Percentiles rank a stretch among this genome's conserved stretches.
Evolutionary conservation across 2,888 invertebrate species (phyloP).

Genomic region (Drosophila maculinotata): DNA sequence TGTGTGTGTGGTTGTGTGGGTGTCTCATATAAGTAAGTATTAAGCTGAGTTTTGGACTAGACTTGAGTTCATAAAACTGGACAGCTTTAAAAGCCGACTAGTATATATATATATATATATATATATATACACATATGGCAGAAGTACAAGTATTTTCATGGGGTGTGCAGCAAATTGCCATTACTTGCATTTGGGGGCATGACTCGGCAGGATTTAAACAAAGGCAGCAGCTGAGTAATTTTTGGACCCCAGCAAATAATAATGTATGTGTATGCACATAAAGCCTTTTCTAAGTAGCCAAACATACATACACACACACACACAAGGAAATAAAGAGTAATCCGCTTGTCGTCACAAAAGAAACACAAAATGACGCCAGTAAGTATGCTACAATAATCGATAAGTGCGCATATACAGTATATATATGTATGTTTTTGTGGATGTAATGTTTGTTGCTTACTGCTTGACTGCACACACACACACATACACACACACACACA

Average conservation of each 20-base stretch:
- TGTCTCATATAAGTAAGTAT: conserved; percentile 10
- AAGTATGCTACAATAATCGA: conserved; percentile 79
- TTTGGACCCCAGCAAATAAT: conserved; percentile 14
- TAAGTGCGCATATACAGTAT: conserved; percentile 49
- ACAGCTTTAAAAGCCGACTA: conserved; percentile 23
- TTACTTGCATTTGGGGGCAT: conserved; percentile 63
- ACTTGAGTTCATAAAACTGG: conserved; percentile 42
- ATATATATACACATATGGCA: background rate
- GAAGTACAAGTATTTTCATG: background rate
- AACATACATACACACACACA: conserved; percentile 14
- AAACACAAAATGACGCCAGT: conserved; percentile 62
- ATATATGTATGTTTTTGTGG: conserved; percentile 13
- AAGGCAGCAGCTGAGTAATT: conserved; percentile 30
- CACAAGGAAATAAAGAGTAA: conserved; percentile 27
- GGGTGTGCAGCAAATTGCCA: conserved; percentile 59
- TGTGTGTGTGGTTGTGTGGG: conserved; percentile 12
- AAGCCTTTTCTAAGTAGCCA: conserved; percentile 1
- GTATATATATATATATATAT: background rate
- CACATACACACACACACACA: conserved; percentile 33
- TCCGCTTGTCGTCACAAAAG: conserved; percentile 35
- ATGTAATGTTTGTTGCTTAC: conserved; percentile 35
- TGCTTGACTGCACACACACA: conserved; percentile 59
- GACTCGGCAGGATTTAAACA: conserved; percentile 47
- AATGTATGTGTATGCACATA: conserved; percentile 6
- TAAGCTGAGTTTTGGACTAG: conserved; percentile 28